Percentiles rank a stretch among this genome's conserved stretches.
Conservation (phyloP, 2,797 vertebrate genomes). For the Rhinatrema bivittatum region DNA sequence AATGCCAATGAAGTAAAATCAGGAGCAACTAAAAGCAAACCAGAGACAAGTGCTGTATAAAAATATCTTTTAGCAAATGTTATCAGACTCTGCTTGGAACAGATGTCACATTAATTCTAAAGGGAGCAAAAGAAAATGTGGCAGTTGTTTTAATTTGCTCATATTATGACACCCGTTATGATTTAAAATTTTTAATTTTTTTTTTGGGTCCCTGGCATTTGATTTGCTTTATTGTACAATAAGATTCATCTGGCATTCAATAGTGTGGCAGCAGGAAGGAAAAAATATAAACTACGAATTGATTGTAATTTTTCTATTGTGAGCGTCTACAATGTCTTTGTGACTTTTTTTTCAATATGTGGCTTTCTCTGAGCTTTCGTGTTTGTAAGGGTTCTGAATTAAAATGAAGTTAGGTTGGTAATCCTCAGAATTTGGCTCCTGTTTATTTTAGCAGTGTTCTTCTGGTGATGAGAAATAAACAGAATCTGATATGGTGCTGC, state of each 20-base stretch:
- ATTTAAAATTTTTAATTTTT: conserved; percentile 2
- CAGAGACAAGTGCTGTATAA: conserved; percentile 31
- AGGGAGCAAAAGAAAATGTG: conserved; percentile 46
- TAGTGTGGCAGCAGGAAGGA: too few relatives aligned
- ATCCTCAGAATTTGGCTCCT: too few relatives aligned
- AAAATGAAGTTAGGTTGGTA: too few relatives aligned
- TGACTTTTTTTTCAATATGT: too few relatives aligned
- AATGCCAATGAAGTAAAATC: conserved; percentile 35
- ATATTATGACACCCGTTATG: conserved; percentile 16
- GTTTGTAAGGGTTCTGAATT: too few relatives aligned
- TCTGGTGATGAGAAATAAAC: too few relatives aligned
- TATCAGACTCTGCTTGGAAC: conserved; percentile 38
- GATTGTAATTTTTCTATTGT: too few relatives aligned
- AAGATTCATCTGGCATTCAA: conserved; percentile 33
- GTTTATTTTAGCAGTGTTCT: too few relatives aligned
- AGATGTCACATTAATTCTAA: conserved; percentile 45
- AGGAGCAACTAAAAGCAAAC: conserved; percentile 32
- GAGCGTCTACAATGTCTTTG: too few relatives aligned
- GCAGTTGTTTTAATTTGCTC: conserved; percentile 39
- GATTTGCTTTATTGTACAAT: conserved; percentile 27
- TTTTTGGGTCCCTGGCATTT: conserved; percentile 10
- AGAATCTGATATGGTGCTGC: too few relatives aligned
- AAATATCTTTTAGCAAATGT: conserved; percentile 35
- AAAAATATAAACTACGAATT: too few relatives aligned
- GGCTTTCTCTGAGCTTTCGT: too few relatives aligned